These are phyloP conservation scores for Episyrphus balteatus DNA, from an alignment of 1,140 invertebrate species.

Conservation along the genomic window DNA sequence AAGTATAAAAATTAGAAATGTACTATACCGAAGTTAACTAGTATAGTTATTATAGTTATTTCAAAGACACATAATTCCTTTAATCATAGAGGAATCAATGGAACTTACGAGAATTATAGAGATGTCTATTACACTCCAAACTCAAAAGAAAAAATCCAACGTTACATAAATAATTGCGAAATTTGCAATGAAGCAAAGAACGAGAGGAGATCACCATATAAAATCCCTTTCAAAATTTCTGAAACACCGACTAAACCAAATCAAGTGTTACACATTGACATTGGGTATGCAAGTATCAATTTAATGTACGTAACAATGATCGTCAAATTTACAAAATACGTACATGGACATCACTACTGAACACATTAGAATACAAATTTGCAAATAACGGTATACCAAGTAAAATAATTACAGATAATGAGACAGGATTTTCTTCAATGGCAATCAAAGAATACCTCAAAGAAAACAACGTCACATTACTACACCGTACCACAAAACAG, in stretches of 20 bases:
- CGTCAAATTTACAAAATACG: not conserved
- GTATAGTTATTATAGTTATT: not conserved
- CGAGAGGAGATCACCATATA: not conserved
- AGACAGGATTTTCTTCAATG: too few species aligned
- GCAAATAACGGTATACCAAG: too few species aligned
- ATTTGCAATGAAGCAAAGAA: not conserved
- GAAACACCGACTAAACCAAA: not conserved
- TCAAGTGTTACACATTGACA: not conserved
- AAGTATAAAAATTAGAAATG: too few species aligned
- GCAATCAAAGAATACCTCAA: too few species aligned
- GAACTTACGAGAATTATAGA: not conserved
- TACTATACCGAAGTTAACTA: too few species aligned
- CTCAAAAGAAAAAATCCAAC: not conserved
- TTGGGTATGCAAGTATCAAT: not conserved
- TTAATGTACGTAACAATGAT: not conserved
- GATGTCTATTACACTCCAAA: not conserved
- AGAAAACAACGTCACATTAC: too few species aligned
- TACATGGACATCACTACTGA: too few species aligned
- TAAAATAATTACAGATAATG: too few species aligned
- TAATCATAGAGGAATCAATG: slow-evolving; percentile 3
- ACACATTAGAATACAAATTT: too few species aligned
- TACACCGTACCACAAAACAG: too few species aligned
- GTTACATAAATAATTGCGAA: not conserved
- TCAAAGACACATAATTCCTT: not conserved
- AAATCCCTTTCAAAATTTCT: not conserved